Conservation (phyloP, 2,797 vertebrate genomes). For the Sitta carolinensis region DNA sequence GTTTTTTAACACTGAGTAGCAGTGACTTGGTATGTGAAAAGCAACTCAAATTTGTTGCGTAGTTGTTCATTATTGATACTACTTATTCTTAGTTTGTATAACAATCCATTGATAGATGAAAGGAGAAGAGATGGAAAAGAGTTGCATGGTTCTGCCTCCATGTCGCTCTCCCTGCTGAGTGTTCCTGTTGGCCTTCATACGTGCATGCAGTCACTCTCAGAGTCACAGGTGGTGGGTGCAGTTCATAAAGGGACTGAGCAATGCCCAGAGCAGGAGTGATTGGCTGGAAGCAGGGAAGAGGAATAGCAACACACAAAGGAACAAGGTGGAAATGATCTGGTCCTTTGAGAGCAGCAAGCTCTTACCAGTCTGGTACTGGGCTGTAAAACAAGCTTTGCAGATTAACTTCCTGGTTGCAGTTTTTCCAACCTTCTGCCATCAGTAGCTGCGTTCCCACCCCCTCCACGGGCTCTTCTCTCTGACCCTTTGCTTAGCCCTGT, state of each 20-base stretch:
- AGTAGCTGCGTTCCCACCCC: neutral
- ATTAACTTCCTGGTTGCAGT: neutral
- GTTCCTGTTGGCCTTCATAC: fast-evolving
- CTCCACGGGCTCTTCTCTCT: neutral
- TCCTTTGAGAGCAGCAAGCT: neutral
- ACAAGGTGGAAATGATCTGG: neutral
- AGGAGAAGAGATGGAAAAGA: neutral
- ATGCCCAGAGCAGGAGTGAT: neutral
- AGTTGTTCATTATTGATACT: neutral
- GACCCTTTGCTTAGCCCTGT: neutral
- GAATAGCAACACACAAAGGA: neutral
- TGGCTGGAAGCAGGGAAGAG: neutral
- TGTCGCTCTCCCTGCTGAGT: neutral
- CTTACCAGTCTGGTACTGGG: neutral
- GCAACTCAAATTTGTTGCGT: neutral
- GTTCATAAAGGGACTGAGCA: neutral
- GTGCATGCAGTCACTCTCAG: neutral
- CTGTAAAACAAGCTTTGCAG: neutral
- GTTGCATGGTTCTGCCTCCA: neutral
- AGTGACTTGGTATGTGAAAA: neutral
- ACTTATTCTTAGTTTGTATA: neutral
- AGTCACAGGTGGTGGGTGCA: neutral
- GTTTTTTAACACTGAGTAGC: neutral
- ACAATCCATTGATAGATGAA: neutral
- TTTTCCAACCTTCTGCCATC: neutral